Conservation (phyloP, 2,888 invertebrate species). For the Alloscopus bannaensis region DNA sequence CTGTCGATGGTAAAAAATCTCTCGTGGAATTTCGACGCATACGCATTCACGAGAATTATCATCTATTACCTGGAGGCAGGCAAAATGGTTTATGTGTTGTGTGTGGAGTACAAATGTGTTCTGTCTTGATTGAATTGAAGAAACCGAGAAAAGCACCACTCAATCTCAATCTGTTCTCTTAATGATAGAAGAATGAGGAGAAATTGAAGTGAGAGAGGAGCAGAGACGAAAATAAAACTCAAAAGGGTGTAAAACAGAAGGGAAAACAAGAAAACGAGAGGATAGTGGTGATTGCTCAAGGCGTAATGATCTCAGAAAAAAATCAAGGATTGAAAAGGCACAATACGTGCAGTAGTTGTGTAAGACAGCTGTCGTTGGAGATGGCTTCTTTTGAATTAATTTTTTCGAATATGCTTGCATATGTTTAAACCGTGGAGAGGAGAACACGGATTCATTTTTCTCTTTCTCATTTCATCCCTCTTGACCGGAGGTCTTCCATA, state of each 20-base stretch:
- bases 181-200: no score
- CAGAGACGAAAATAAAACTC: slow-evolving; percentile 1
- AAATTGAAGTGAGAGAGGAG: no score
- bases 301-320: slow-evolving; percentile 11
- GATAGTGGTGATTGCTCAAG: slow-evolving; percentile 13
- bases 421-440: no score
- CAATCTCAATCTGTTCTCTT: no score
- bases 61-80: no score
- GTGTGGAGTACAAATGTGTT: no score
- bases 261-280: slow-evolving; percentile 20
- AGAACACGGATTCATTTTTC: neutral
- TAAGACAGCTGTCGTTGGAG: slow-evolving; percentile 45
- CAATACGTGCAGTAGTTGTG: slow-evolving; percentile 27
- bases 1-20: no score
- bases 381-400: slow-evolving; percentile 34
- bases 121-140: slow-evolving; percentile 4
- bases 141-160: slow-evolving; percentile 8
- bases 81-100: no score
- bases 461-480: slow-evolving; percentile 21
- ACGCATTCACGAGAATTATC: no score
- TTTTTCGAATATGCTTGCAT: slow-evolving; percentile 11
- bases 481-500: slow-evolving; percentile 41
- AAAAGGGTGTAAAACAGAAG: slow-evolving; percentile 44
- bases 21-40: no score
- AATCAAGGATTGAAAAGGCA: neutral